Evolutionary conservation across 2,888 invertebrate genomes (phyloP), one percentile per base, ranked within the genome.

Genomic region (Oegoconia quadripuncta): DNA sequence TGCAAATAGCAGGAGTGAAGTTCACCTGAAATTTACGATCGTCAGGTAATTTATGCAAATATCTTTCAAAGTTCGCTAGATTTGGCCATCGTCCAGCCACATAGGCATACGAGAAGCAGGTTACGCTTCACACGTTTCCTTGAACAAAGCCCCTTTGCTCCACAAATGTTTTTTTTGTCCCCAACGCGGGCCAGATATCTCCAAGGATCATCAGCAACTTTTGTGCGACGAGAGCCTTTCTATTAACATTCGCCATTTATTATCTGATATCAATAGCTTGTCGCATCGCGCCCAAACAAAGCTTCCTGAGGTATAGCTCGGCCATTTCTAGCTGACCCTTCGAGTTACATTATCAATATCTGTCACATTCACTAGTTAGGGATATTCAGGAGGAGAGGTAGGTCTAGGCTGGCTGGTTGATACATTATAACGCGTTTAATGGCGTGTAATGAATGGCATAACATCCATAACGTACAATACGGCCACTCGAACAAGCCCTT

Each of bases 391-490:
- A 48, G 46, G 37, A 39, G 43, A 35, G 55, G 54, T 34, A 48
- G 76, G 34, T 67, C 78, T 49, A 22, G 12, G 20, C 54, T 48
- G 3, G 39, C 39, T 73, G 74, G 82, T 72, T 62, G 68, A 56
- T 54, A 63, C 56, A 55, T 77, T 76, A 86, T 86, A 87, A 84
- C 82, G 73, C 78, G 75, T 80, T 86, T 83, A 87, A 87, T 87
- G 87, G 84, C 77, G 67, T 83, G 87, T 84, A 87, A 86, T 86
- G 86, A 84, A 87, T 83, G 74, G 81, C 69, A 81, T 84, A 84
- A 87, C 87, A 87, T 83, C 86, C 74, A 87, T 87, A 84, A 86
- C 80, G 71, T 71, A 87, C 87, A 87, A 87, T 82, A 75, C 68
- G 65, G 74, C 72, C 74, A 81, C 86, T 84, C 80, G 79, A 84